phyloP scores from a whole-genome alignment of 23 tunicate genomes.

The Ciona savignyi region DNA sequence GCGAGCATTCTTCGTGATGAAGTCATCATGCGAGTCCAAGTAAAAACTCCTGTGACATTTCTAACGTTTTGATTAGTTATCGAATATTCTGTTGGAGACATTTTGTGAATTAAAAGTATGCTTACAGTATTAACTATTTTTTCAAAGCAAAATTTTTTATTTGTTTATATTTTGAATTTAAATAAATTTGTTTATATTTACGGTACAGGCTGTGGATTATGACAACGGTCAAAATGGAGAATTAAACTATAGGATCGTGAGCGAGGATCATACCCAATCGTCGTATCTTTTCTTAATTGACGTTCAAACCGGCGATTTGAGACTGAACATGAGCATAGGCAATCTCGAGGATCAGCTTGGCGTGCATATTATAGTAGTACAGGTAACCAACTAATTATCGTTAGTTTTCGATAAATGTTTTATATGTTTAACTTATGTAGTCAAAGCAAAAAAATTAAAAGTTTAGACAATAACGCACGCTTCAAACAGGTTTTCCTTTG shows the following conservation, averaged over 20 bases:
- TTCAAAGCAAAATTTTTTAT: no score
- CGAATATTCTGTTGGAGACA: no score
- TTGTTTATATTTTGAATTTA: background rate
- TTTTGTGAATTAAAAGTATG: no score
- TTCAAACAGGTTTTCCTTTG: no score
- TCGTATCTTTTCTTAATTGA: constrained; percentile 33
- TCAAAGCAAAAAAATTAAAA: no score
- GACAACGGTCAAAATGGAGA: constrained; percentile 43
- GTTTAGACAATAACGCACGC: no score
- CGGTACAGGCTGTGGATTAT: constrained; percentile 56
- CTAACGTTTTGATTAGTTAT: no score
- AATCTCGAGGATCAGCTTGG: constrained; percentile 33
- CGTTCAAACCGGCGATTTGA: constrained; percentile 34
- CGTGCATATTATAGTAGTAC: constrained; percentile 16
- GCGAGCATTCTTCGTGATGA: constrained; percentile 62
- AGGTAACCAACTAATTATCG: no score
- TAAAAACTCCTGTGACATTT: no score
- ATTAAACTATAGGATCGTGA: constrained; percentile 23
- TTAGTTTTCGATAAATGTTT: no score
- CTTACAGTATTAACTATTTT: no score
- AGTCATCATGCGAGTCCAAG: constrained; percentile 36
- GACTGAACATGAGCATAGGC: constrained; percentile 39
- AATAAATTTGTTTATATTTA: background rate
- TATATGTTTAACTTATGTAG: no score
- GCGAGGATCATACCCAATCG: background rate